These are phyloP conservation scores for Trochalopteron elliotii DNA, from an alignment of 2,113 vertebrate species.

Conservation along the genomic window DNA sequence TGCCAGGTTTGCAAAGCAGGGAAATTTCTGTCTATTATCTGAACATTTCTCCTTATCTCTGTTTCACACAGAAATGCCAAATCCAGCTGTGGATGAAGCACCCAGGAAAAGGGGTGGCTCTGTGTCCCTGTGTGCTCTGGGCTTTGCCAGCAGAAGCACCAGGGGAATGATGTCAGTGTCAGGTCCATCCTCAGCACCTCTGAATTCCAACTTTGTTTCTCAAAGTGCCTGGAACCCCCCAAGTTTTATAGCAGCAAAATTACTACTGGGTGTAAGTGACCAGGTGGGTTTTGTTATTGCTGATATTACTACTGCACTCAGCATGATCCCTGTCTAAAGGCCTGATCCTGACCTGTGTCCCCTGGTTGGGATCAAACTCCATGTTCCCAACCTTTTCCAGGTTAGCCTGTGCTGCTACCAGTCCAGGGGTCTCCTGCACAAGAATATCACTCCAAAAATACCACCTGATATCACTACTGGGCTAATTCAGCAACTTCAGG, in stretches of 20 bases:
- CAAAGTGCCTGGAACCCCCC: neutral
- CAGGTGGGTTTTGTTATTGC: neutral
- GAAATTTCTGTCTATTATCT: neutral
- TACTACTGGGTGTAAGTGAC: neutral
- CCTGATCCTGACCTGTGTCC: neutral
- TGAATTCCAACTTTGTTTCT: neutral
- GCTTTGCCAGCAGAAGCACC: neutral
- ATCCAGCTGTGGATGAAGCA: neutral
- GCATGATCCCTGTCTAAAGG: neutral
- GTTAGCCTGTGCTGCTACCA: neutral
- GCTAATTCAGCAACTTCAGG: neutral
- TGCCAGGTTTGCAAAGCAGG: neutral
- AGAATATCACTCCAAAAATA: neutral
- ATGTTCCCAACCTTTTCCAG: neutral
- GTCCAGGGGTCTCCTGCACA: neutral
- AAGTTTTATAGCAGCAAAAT: neutral
- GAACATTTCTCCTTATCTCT: neutral
- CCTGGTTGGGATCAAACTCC: neutral
- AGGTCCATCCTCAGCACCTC: neutral
- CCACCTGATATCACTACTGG: neutral
- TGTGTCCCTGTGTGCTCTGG: accelerated
- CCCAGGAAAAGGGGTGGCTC: neutral
- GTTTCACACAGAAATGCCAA: neutral
- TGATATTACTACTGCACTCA: accelerated
- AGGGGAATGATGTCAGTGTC: neutral